These are phyloP conservation scores for Burhinus bistriatus DNA, from an alignment of 2,113 vertebrate species.

Conservation along the genomic window DNA sequence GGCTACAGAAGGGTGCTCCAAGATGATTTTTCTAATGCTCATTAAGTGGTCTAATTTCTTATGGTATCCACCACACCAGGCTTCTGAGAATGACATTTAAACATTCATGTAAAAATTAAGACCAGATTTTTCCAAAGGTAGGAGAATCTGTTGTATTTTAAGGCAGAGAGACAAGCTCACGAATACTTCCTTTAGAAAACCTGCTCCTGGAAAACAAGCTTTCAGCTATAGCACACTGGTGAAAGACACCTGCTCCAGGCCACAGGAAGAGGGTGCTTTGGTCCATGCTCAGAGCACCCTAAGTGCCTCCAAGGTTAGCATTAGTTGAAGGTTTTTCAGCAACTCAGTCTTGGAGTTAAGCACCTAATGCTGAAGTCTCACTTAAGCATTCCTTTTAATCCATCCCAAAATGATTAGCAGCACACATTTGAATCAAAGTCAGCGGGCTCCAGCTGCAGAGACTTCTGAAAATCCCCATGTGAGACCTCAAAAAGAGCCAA, in stretches of 20 bases:
- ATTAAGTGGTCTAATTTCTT: neutral
- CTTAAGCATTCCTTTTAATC: neutral
- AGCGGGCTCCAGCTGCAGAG: neutral
- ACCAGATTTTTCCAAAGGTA: neutral
- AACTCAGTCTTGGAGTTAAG: neutral
- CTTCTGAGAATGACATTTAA: neutral
- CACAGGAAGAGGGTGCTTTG: neutral
- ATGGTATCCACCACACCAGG: neutral
- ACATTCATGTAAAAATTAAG: neutral
- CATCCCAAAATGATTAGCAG: neutral
- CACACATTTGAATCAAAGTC: neutral
- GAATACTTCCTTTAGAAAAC: neutral
- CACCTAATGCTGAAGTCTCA: neutral
- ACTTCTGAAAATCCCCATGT: neutral
- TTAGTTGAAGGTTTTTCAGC: neutral
- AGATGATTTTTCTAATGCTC: neutral
- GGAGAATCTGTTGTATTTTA: neutral
- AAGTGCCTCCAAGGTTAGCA: neutral
- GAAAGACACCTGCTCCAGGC: neutral
- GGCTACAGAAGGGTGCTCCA: neutral
- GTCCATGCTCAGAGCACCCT: neutral
- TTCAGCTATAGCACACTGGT: neutral
- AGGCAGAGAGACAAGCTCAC: neutral
- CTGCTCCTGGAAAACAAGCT: neutral
- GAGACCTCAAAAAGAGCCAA: neutral